Evolutionary conservation across 2,888 invertebrate genomes (phyloP).

Genomic region (Caenorhabditis drosophilae): DNA sequence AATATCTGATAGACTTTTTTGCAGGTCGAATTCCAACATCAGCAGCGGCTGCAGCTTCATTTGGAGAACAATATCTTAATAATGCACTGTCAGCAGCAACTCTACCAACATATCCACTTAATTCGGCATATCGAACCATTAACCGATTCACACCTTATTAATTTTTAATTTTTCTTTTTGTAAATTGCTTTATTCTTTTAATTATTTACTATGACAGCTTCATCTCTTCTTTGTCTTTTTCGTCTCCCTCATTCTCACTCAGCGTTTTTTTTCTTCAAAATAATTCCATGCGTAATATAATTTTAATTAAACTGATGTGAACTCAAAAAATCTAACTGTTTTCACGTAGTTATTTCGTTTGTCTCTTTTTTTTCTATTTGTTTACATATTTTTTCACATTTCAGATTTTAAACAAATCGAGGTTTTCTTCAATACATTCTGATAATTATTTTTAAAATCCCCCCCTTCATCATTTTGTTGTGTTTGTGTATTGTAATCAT

Average conservation of each 20-base stretch:
- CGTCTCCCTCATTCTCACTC: not conserved
- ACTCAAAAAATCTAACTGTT: too few relatives aligned
- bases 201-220: slow-evolving; percentile 4
- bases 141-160: slow-evolving; percentile 58
- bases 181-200: not conserved
- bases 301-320: too few relatives aligned
- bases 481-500: too few relatives aligned
- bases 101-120: slow-evolving; percentile 42
- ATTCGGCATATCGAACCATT: slow-evolving; percentile 43
- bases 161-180: not conserved
- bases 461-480: too few relatives aligned
- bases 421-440: not conserved
- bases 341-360: not conserved
- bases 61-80: slow-evolving; percentile 52
- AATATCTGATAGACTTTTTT: slow-evolving; percentile 3
- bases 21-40: slow-evolving; percentile 38
- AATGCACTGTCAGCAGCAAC: slow-evolving; percentile 45
- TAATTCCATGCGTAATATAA: slow-evolving; percentile 10
- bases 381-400: not conserved
- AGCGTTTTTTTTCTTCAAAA: slow-evolving; percentile 8
- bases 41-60: slow-evolving; percentile 16
- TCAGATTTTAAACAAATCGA: not conserved
- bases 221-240: slow-evolving; percentile 1
- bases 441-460: not conserved
- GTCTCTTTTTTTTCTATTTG: not conserved